Evolutionary conservation across 2,888 invertebrate genomes (phyloP).

Genomic region (Frankliniella fusca): DNA sequence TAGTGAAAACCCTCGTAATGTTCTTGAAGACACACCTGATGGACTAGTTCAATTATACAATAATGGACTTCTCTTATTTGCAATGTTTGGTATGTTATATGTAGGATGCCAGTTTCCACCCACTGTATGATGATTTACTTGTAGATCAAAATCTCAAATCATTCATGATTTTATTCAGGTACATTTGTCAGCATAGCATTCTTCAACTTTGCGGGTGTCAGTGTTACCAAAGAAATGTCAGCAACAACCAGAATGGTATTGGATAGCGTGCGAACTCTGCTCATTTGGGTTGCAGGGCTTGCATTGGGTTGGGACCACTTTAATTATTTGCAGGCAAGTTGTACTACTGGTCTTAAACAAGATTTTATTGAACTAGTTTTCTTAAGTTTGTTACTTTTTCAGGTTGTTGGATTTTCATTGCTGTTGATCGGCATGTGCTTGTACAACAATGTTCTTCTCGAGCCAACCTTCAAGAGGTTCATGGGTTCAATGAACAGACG

Average conservation of each 20-base stretch:
- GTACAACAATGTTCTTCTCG: slow-evolving; percentile 64
- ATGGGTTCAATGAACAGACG: background rate
- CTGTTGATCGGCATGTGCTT: slow-evolving; percentile 76
- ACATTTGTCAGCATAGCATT: slow-evolving; percentile 83
- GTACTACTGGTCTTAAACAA: background rate
- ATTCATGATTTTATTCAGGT: slow-evolving; percentile 51
- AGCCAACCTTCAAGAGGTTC: background rate
- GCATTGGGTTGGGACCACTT: slow-evolving; percentile 73
- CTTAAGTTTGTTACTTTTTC: slow-evolving; percentile 41
- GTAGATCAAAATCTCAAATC: background rate
- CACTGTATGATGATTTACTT: background rate
- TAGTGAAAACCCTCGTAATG: slow-evolving; percentile 65
- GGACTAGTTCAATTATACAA: slow-evolving; percentile 77
- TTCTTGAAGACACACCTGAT: slow-evolving; percentile 80
- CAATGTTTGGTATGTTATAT: slow-evolving; percentile 57
- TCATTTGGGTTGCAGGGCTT: slow-evolving; percentile 84
- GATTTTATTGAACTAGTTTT: background rate
- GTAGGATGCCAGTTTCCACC: background rate
- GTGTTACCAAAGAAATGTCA: slow-evolving; percentile 88
- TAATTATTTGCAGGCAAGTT: slow-evolving; percentile 64
- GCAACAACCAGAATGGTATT: slow-evolving; percentile 88
- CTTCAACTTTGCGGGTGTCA: slow-evolving; percentile 88
- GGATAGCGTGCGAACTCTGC: slow-evolving; percentile 79
- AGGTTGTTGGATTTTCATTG: slow-evolving; percentile 71
- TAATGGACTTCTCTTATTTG: slow-evolving; percentile 58